Percentiles rank a stretch among this genome's conserved stretches.
Conservation (phyloP, 2,888 invertebrate genomes). For the Drosophila ezoana region DNA sequence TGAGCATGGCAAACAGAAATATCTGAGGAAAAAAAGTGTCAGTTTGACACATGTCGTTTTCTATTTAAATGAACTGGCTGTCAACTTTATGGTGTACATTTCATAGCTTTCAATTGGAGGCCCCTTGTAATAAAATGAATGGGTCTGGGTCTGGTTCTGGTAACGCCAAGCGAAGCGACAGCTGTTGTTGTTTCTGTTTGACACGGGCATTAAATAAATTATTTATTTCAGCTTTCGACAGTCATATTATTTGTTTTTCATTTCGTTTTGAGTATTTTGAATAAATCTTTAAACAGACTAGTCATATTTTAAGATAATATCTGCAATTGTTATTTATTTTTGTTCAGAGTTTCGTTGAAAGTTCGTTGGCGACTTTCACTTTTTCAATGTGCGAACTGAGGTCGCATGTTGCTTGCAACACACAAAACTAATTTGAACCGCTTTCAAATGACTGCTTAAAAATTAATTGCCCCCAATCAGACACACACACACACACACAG, state of each 20-base stretch:
- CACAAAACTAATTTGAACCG: slow-evolving; percentile 74
- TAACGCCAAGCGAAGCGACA: slow-evolving; percentile 6
- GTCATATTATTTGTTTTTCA: not conserved
- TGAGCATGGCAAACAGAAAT: slow-evolving; percentile 14
- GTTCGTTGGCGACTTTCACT: slow-evolving; percentile 67
- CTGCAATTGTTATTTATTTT: not conserved
- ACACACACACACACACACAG: slow-evolving; percentile 14
- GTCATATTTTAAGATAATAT: slow-evolving; percentile 3
- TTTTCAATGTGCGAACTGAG: slow-evolving; percentile 41
- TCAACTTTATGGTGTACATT: slow-evolving; percentile 56
- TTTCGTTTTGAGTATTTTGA: not conserved
- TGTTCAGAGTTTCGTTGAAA: slow-evolving; percentile 49
- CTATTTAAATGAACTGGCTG: slow-evolving; percentile 75
- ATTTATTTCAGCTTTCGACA: slow-evolving; percentile 3
- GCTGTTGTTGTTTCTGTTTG: slow-evolving; percentile 21
- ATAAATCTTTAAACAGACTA: not conserved
- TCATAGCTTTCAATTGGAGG: slow-evolving; percentile 51
- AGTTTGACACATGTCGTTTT: slow-evolving; percentile 77
- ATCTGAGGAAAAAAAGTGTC: slow-evolving; percentile 75
- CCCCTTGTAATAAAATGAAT: slow-evolving; percentile 49
- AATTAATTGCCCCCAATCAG: slow-evolving; percentile 67
- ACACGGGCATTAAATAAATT: slow-evolving; percentile 13
- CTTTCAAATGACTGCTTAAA: slow-evolving; percentile 72
- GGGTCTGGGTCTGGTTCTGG: slow-evolving; percentile 13
- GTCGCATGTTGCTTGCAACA: slow-evolving; percentile 56